These are phyloP conservation scores for Caenorhabditis afra DNA, from an alignment of 2,888 invertebrate genomes.

Conservation along the genomic window DNA sequence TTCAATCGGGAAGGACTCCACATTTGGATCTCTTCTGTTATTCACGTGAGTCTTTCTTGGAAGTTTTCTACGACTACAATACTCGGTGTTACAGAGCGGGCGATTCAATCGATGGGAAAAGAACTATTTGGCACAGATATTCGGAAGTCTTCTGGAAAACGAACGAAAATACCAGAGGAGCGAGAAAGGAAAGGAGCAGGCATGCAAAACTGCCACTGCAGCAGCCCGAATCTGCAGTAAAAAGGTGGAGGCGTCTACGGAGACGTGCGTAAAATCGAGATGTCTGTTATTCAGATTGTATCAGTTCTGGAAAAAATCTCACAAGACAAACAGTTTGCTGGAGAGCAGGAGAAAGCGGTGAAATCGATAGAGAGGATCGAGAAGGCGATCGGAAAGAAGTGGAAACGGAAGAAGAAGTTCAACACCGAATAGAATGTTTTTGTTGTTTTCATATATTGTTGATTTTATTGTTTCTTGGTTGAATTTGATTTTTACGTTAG, in stretches of 20 bases:
- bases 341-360: slow-evolving; percentile 46
- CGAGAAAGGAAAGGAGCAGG: slow-evolving; percentile 52
- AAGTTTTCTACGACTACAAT: too few species aligned
- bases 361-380: slow-evolving; percentile 37
- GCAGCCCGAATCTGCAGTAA: slow-evolving; percentile 48
- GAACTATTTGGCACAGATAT: slow-evolving; percentile 67
- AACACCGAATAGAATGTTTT: background rate
- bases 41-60: slow-evolving; percentile 46
- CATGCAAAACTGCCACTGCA: slow-evolving; percentile 29
- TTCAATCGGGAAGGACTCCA: slow-evolving; percentile 61
- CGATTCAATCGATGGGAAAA: slow-evolving; percentile 67
- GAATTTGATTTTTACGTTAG: background rate
- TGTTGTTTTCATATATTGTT: slow-evolving; percentile 34
- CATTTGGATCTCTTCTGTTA: slow-evolving; percentile 64
- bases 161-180: slow-evolving; percentile 62
- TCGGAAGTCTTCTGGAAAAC: slow-evolving; percentile 50
- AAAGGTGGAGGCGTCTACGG: too few species aligned
- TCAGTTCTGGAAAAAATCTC: slow-evolving; percentile 34
- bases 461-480: slow-evolving; percentile 23
- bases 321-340: slow-evolving; percentile 33
- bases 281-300: slow-evolving; percentile 33
- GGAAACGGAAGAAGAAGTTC: slow-evolving; percentile 59
- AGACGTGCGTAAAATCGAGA: too few species aligned
- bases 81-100: slow-evolving; percentile 50
- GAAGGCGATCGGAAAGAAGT: slow-evolving; percentile 45